These are phyloP conservation scores for Tangachromis dhanisi DNA, from an alignment of 2,113 vertebrate genomes.

Conservation along the genomic window DNA sequence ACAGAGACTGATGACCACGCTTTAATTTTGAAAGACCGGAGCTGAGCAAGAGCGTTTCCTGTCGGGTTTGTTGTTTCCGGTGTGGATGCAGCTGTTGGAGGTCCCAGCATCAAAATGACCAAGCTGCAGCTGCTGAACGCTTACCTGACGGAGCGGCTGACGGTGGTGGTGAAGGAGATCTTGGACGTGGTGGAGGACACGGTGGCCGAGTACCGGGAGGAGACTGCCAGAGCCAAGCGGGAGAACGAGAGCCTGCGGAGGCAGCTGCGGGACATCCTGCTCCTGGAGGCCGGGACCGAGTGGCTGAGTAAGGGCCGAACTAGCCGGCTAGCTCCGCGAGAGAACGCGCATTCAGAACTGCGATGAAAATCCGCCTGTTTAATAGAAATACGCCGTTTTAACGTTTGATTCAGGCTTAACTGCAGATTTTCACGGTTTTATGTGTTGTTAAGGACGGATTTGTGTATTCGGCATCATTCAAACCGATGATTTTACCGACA, in stretches of 20 bases:
- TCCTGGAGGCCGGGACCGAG: slow-evolving; percentile 56
- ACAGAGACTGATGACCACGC: not conserved
- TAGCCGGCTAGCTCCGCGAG: not conserved
- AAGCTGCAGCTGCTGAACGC: slow-evolving; percentile 64
- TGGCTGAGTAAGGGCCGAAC: slow-evolving; percentile 52
- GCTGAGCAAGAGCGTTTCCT: not conserved
- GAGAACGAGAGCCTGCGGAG: slow-evolving; percentile 70
- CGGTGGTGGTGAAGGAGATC: slow-evolving; percentile 69
- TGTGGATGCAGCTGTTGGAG: not conserved
- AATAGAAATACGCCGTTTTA: rapidly evolving
- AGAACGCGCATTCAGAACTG: not conserved
- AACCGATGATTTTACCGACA: rapidly evolving
- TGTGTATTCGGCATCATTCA: not conserved
- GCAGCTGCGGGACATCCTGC: slow-evolving; percentile 67
- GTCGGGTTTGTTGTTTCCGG: slow-evolving; percentile 28
- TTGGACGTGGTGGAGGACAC: slow-evolving; percentile 69
- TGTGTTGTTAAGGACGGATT: rapidly evolving
- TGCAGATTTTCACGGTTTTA: rapidly evolving
- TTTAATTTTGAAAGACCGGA: not conserved
- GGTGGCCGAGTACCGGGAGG: slow-evolving; percentile 71
- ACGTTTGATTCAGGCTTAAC: rapidly evolving
- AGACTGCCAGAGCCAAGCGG: slow-evolving; percentile 55
- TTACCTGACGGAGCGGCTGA: slow-evolving; percentile 68
- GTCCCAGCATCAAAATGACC: slow-evolving; percentile 59
- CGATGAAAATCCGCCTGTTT: rapidly evolving